phyloP scores from a whole-genome alignment of 2,797 vertebrate species.

The Mionectes olivaceus region DNA sequence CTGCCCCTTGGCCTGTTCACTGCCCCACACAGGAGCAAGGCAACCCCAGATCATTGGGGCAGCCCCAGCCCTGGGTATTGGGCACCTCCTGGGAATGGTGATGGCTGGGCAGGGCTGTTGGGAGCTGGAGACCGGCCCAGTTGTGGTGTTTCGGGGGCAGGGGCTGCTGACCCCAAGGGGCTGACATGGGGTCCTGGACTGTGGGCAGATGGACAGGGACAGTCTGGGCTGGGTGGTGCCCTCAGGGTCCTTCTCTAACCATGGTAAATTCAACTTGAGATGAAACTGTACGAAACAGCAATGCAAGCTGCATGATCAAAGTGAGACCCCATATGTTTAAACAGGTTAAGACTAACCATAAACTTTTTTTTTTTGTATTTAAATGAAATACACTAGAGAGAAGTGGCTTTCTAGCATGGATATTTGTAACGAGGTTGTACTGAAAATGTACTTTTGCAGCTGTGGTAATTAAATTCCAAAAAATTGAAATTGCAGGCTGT shows the following conservation, averaged over 20 bases:
- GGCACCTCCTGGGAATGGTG: not conserved
- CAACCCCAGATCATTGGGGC: rapidly evolving
- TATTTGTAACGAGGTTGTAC: not conserved
- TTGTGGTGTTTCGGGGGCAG: rapidly evolving
- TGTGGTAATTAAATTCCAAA: slow-evolving; percentile 21
- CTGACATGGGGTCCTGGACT: not conserved
- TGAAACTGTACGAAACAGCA: not conserved
- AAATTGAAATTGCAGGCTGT: not conserved
- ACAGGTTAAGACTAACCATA: not conserved
- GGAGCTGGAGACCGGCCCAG: not conserved
- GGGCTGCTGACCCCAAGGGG: not conserved
- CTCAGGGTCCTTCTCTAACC: not conserved
- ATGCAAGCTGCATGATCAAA: not conserved
- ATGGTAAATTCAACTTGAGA: not conserved
- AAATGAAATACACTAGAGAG: not conserved
- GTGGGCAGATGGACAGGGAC: not conserved
- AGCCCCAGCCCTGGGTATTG: not conserved
- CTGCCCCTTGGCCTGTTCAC: no score
- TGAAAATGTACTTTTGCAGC: not conserved
- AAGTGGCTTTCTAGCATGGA: rapidly evolving
- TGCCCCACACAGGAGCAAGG: not conserved
- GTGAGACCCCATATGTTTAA: not conserved
- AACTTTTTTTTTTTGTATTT: not conserved
- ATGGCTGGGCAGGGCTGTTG: no score
- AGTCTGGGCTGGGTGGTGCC: not conserved